phyloP scores from a whole-genome alignment of 2,888 invertebrate species.

The Leptodirus hochenwartii region DNA sequence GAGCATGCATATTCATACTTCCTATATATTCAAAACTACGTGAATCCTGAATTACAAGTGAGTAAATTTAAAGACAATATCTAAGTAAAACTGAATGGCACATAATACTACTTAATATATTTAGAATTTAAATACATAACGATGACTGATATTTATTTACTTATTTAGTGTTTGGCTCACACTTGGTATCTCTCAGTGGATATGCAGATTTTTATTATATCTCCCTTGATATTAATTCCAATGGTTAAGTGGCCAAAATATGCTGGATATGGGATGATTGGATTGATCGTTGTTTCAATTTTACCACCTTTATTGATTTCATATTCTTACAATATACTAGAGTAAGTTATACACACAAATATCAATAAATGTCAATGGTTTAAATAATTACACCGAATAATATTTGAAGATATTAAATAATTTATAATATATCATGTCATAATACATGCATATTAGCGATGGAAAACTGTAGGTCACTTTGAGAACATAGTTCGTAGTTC shows the following conservation, averaged over 20 bases:
- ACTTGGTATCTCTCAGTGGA: conserved; percentile 4
- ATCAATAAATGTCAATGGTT: no score
- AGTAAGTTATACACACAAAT: no score
- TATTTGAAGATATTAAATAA: no score
- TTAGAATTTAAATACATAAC: background rate
- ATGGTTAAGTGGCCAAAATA: background rate
- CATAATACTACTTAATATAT: no score
- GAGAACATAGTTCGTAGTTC: no score
- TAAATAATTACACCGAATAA: no score
- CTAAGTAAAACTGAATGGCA: no score
- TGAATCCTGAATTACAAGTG: background rate
- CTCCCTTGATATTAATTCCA: background rate
- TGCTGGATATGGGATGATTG: background rate
- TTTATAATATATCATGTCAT: no score
- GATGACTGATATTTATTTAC: background rate
- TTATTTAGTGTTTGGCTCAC: conserved; percentile 1
- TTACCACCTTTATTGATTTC: background rate
- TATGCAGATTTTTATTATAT: background rate
- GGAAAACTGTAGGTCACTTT: no score
- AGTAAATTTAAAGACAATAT: no score
- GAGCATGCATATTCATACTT: background rate
- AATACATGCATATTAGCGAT: no score
- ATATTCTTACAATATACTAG: background rate
- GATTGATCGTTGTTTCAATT: background rate
- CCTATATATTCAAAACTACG: conserved; percentile 2